Evolutionary conservation across 2,888 invertebrate genomes (phyloP).

Genomic region (Eucera pruinosa): DNA sequence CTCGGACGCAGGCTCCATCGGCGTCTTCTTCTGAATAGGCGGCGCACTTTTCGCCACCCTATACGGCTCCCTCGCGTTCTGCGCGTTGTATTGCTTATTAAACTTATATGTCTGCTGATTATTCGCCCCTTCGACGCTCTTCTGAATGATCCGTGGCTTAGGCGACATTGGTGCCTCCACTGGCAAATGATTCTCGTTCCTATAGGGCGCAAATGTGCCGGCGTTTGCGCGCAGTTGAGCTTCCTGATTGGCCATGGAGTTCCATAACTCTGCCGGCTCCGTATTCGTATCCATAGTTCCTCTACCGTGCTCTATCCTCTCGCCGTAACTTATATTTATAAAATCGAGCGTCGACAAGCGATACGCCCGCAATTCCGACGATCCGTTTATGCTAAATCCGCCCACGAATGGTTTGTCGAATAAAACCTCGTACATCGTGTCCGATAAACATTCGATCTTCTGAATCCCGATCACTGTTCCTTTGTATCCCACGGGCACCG

Average conservation of each 20-base stretch:
- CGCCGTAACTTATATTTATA: constrained; percentile 87
- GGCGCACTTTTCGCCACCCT: not conserved
- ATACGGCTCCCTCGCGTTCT: constrained; percentile 1
- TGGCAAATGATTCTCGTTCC: constrained; percentile 47
- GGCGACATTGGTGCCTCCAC: constrained; percentile 9
- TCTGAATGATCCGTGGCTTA: constrained; percentile 56
- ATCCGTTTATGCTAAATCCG: constrained; percentile 86
- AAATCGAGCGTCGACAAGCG: constrained; percentile 85
- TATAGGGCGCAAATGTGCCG: constrained; percentile 69
- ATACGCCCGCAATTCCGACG: constrained; percentile 85
- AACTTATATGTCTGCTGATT: constrained; percentile 34
- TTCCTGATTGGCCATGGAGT: constrained; percentile 32
- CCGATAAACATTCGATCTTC: constrained; percentile 85
- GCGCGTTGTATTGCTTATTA: constrained; percentile 16
- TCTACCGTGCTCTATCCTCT: constrained; percentile 78
- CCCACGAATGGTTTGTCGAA: constrained; percentile 89
- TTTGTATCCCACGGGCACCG: constrained; percentile 92
- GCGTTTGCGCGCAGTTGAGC: constrained; percentile 52
- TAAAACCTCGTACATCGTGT: constrained; percentile 90
- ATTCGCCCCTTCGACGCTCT: constrained; percentile 50
- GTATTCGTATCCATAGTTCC: constrained; percentile 7
- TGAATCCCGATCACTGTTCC: constrained; percentile 94
- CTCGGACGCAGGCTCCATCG: constrained; percentile 71
- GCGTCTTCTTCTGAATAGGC: constrained; percentile 17
- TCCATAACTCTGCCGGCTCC: constrained; percentile 38